Percentiles rank a stretch among this genome's conserved stretches.
Conservation (phyloP, 2,113 vertebrate species). For the Anoura caudifer region DNA sequence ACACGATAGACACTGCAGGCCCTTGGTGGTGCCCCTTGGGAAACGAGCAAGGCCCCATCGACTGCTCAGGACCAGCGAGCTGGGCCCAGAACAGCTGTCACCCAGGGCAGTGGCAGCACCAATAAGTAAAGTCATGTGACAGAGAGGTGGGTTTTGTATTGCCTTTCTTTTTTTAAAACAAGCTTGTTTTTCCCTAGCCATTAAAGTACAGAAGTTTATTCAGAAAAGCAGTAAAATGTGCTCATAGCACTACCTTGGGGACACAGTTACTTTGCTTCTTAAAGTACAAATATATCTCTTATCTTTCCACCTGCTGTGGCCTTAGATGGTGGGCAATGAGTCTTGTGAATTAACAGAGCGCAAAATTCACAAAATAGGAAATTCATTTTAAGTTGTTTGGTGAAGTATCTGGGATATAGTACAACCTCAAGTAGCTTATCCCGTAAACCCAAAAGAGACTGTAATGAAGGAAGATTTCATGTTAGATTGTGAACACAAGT, state of each 20-base stretch:
- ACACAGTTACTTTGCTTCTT: slow-evolving; percentile 60
- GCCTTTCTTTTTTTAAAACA: slow-evolving; percentile 7
- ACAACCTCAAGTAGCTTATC: slow-evolving; percentile 51
- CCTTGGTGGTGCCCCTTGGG: background rate
- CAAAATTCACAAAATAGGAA: slow-evolving; percentile 54
- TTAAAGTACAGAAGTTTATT: slow-evolving; percentile 54
- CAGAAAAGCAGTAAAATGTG: slow-evolving; percentile 57
- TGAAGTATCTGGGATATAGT: slow-evolving; percentile 16
- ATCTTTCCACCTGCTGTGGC: slow-evolving; percentile 41
- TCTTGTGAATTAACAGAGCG: slow-evolving; percentile 66
- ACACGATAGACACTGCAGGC: background rate
- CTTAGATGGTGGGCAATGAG: slow-evolving; percentile 55
- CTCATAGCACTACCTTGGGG: slow-evolving; percentile 25
- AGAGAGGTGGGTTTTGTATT: slow-evolving; percentile 9
- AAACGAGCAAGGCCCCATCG: background rate
- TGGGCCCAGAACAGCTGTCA: background rate
- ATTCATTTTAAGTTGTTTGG: slow-evolving; percentile 54
- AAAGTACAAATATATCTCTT: slow-evolving; percentile 51
- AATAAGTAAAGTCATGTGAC: slow-evolving; percentile 35
- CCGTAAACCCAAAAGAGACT: slow-evolving; percentile 25
- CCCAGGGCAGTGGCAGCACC: background rate
- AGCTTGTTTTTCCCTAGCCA: slow-evolving; percentile 35
- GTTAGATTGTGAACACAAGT: background rate
- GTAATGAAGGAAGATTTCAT: background rate
- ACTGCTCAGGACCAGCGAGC: background rate